A percentile compares a stretch with the other conserved stretches of the same genome.
These are phyloP conservation scores for Ophthalmotilapia sp. DNA, from an alignment of 2,113 vertebrate genomes.

Conservation along the genomic window DNA sequence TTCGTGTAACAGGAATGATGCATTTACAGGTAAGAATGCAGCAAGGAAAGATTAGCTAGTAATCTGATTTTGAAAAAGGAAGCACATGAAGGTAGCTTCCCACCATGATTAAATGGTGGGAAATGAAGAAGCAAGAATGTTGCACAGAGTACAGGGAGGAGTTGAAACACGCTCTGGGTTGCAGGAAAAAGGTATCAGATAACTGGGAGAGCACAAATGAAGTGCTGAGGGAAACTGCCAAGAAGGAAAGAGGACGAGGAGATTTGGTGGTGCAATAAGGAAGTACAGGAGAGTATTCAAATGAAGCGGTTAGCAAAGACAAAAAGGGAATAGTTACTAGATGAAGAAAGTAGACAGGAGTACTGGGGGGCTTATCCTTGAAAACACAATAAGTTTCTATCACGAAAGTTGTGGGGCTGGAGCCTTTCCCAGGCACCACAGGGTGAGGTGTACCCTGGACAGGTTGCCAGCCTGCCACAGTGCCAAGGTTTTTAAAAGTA, in stretches of 20 bases:
- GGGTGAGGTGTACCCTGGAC: neutral
- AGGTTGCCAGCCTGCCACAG: neutral
- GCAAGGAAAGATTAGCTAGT: rapidly evolving
- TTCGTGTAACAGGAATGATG: rapidly evolving
- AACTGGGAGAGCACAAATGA: neutral
- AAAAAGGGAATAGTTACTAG: neutral
- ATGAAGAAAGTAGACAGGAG: neutral
- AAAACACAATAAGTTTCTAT: neutral
- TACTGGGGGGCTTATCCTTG: neutral
- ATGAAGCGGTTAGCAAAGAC: neutral
- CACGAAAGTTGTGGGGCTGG: neutral
- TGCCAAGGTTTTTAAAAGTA: neutral
- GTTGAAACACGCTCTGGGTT: neutral
- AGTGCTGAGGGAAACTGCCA: neutral
- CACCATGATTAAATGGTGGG: neutral
- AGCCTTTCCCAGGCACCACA: neutral
- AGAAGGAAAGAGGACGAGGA: neutral
- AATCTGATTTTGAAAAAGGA: neutral
- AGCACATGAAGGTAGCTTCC: neutral
- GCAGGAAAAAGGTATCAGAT: neutral
- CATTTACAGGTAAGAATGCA: neutral
- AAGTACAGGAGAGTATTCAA: neutral
- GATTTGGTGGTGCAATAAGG: neutral
- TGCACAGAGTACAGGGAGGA: neutral
- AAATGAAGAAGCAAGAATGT: neutral